A percentile compares a stretch with the other conserved stretches of the same genome.
Evolutionary conservation across 2,797 vertebrate genomes (phyloP).

Genomic region (Scolopax bukidnonensis): DNA sequence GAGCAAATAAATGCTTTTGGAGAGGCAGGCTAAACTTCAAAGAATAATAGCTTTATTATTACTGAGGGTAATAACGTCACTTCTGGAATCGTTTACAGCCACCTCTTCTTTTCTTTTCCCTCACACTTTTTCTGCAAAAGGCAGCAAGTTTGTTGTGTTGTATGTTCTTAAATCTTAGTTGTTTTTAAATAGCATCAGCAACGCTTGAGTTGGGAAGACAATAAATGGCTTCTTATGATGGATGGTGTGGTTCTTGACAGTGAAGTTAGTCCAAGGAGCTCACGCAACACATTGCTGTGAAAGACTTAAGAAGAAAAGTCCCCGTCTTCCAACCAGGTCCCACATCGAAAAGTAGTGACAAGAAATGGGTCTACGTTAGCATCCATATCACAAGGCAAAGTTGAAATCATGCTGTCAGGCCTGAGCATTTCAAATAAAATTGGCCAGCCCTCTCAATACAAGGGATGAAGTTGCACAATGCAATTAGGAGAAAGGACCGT

Average conservation of each 20-base stretch:
- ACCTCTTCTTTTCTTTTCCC: background rate
- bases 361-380: background rate
- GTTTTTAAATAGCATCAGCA: background rate
- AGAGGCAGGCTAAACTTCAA: slow-evolving; percentile 22
- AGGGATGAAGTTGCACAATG: background rate
- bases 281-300: background rate
- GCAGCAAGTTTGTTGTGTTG: background rate
- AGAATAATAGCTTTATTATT: slow-evolving; percentile 47
- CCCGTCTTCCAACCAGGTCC: background rate
- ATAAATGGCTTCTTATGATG: background rate
- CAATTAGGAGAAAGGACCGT: background rate
- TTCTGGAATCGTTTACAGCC: background rate
- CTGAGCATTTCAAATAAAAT: background rate
- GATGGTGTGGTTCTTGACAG: background rate
- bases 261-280: background rate
- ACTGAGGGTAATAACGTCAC: background rate
- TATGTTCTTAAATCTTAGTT: background rate
- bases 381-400: background rate
- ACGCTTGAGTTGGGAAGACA: background rate
- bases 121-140: background rate
- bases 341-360: background rate
- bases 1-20: slow-evolving; percentile 62
- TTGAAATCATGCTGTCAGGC: background rate
- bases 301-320: background rate
- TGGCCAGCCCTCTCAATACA: background rate